phyloP scores from a whole-genome alignment of 2,888 invertebrate genomes.

The Diloba caeruleocephala region DNA sequence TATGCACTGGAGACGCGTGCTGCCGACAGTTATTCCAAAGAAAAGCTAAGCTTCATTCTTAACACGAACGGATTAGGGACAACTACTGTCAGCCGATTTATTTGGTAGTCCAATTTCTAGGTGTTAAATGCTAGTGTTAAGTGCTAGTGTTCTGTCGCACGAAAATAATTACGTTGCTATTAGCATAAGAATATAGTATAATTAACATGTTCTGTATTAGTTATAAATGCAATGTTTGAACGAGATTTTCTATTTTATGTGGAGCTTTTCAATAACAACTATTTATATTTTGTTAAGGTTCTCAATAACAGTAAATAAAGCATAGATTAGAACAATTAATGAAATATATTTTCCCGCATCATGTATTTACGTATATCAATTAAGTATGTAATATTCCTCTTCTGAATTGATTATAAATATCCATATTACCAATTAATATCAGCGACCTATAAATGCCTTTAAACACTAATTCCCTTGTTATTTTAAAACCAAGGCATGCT shows the following conservation, averaged over 20 bases:
- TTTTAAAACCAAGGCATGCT: constrained; percentile 43
- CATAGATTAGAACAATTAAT: too few relatives aligned
- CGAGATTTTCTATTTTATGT: constrained; percentile 13
- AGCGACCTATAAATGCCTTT: constrained; percentile 36
- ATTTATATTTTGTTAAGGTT: constrained; percentile 26
- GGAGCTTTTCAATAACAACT: constrained; percentile 9
- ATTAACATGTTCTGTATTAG: neutral
- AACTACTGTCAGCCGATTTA: constrained; percentile 54
- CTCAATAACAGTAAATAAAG: constrained; percentile 10
- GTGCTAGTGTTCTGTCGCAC: constrained; percentile 19
- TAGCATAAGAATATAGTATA: constrained; percentile 15
- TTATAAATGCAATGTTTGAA: constrained; percentile 20
- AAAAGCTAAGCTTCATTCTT: constrained; percentile 68
- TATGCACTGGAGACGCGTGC: constrained; percentile 64
- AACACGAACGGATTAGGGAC: constrained; percentile 59
- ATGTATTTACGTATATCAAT: neutral
- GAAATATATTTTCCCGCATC: constrained; percentile 21
- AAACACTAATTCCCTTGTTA: constrained; percentile 47
- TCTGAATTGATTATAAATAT: constrained; percentile 12
- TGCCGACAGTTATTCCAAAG: constrained; percentile 77
- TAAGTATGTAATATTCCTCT: neutral
- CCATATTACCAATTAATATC: constrained; percentile 24
- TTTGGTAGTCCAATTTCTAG: constrained; percentile 4
- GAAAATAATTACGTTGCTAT: constrained; percentile 12
- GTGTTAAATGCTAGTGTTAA: constrained; percentile 23